Base-by-base conservation (phyloP, 2,113 vertebrate genomes). In the Fregetta grallaria region DNA sequence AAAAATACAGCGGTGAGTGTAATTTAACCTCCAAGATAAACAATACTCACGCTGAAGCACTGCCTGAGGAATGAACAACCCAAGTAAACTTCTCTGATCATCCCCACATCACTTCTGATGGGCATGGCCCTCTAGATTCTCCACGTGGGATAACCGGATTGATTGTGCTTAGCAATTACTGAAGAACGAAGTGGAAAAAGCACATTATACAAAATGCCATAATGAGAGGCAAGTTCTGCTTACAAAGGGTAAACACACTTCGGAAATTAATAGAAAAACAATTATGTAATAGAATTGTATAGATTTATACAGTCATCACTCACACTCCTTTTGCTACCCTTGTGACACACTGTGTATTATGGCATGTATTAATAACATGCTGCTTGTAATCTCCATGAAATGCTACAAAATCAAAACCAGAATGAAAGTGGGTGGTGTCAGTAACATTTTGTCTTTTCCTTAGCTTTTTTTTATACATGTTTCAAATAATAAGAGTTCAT, bases 161-260 rank as follows among this genome's bases (percentile, higher is more conserved):
- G 29, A 9, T 3, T 18, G 80, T 19, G 45, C 45, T 21, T 2
- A 22, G 72, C 15, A 36, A 5, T 5, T 15, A 19, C 32, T 10
- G 52, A 23, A 62, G 66, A 15, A n/a, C 8, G 6, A 4, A 0
- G 38, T 0, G 4, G 55, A 42, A 38, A 40, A 26, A 47, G 25
- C 29, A 29, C 1, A 0, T 9, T 29, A 15, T 3, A 25, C 29
- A 23, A 15, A 21, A 29, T 1, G 3, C 36, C 5, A 0, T 2
- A 32, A 7, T 0, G 3, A 44, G 72, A 55, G 11, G 50, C 66
- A 27, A 34, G 56, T 30, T 4, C 56, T 53, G 74, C 61, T 52
- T 21, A 27, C 42, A 10, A 18, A 30, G 65, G 50, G 34, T 6
- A 14, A 30, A 27, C 3, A 5, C 21, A 5, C 78, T 58, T 58